Conservation (phyloP, 64 coral and sea anemone species). For the Exaiptasia diaphana region DNA sequence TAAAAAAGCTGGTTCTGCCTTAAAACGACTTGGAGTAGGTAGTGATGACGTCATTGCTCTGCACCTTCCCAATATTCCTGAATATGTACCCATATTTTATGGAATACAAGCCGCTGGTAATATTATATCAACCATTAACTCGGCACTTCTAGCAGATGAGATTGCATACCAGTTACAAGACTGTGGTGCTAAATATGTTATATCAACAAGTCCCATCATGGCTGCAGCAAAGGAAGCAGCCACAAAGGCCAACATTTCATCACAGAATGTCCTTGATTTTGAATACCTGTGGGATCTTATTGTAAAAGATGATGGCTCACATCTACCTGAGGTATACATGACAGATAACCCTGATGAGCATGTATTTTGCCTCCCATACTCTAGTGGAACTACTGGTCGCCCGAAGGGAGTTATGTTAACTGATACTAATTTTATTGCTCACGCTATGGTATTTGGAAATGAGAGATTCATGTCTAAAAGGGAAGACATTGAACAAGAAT, state of each 20-base stretch:
- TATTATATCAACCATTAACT: conserved; percentile 58
- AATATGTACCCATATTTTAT: conserved; percentile 49
- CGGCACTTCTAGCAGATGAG: conserved; percentile 47
- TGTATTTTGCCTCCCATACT: background rate
- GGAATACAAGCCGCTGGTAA: conserved; percentile 43
- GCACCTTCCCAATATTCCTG: conserved; percentile 60
- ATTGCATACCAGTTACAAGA: conserved; percentile 47
- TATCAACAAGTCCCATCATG: conserved; percentile 31
- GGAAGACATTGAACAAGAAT: background rate
- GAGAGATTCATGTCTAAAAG: background rate
- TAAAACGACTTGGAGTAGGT: conserved; percentile 47
- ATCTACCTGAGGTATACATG: background rate
- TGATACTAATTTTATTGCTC: background rate
- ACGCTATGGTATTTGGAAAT: background rate
- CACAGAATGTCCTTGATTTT: conserved; percentile 36
- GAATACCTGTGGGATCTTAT: conserved; percentile 26
- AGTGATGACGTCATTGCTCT: conserved; percentile 56
- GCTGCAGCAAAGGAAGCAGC: conserved; percentile 45
- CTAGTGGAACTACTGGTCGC: conserved; percentile 39
- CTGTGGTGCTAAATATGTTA: conserved; percentile 34
- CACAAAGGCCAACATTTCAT: background rate
- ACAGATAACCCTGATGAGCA: background rate
- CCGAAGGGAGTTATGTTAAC: conserved; percentile 36
- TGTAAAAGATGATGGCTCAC: conserved; percentile 47
- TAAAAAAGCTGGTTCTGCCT: conserved; percentile 50